These are phyloP conservation scores for Mimachlamys varia DNA, from an alignment of 2,888 invertebrate species.

Conservation along the genomic window DNA sequence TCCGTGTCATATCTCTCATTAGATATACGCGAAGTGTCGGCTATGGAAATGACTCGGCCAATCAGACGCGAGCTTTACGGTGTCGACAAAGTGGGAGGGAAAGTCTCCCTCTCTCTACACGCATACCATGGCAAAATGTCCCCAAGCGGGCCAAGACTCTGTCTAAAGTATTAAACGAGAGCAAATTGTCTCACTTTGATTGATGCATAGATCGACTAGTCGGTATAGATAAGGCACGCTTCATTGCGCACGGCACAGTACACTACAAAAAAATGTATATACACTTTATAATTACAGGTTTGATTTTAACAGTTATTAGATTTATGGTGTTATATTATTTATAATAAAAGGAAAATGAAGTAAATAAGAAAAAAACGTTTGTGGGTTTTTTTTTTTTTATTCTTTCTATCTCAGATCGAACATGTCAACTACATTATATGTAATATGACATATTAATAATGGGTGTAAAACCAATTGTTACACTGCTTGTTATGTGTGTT, in stretches of 20 bases:
- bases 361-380: not conserved
- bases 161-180: constrained; percentile 46
- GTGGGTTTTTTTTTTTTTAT: not conserved
- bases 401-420: no score
- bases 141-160: constrained; percentile 45
- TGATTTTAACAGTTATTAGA: constrained; percentile 9
- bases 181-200: constrained; percentile 51
- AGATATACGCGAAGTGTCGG: constrained; percentile 45
- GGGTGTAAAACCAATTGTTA: not conserved
- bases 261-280: constrained; percentile 24
- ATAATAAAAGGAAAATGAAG: not conserved
- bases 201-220: constrained; percentile 42
- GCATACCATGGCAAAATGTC: constrained; percentile 49
- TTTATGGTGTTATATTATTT: not conserved
- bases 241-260: constrained; percentile 42
- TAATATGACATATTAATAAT: constrained; percentile 2
- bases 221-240: constrained; percentile 45
- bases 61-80: constrained; percentile 46
- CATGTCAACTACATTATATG: not conserved
- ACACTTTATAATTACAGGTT: not conserved
- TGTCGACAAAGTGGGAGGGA: constrained; percentile 53
- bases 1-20: constrained; percentile 49
- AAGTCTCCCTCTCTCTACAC: constrained; percentile 48
- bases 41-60: constrained; percentile 48
- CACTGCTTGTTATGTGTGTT: not conserved